A percentile compares a stretch with the other conserved stretches of the same genome.
These are phyloP conservation scores for Monomorium pharaonis DNA, from an alignment of 1,140 invertebrate species.

Conservation along the genomic window DNA sequence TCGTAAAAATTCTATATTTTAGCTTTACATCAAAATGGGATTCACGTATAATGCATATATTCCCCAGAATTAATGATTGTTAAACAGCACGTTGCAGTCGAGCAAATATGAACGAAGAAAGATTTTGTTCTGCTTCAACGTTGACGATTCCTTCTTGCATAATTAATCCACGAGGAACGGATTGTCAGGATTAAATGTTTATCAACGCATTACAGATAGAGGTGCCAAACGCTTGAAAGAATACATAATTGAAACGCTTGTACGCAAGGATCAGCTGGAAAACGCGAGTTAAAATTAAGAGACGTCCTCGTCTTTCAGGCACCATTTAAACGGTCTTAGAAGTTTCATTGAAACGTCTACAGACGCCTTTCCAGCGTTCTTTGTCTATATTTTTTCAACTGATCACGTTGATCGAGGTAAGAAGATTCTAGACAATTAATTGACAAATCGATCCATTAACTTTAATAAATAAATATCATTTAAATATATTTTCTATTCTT, in stretches of 20 bases:
- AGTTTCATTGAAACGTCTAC: background rate
- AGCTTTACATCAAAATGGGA: background rate
- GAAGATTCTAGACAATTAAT: constrained; percentile 36
- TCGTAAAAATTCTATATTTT: background rate
- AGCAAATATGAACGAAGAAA: background rate
- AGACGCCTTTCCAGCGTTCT: background rate
- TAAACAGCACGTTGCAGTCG: background rate
- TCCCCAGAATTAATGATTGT: background rate
- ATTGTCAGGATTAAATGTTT: background rate
- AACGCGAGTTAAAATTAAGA: background rate
- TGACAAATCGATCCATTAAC: constrained; percentile 13
- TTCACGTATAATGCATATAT: background rate
- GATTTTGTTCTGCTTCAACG: background rate
- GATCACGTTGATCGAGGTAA: constrained; percentile 8
- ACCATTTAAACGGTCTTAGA: background rate
- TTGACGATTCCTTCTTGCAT: background rate
- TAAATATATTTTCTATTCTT: background rate
- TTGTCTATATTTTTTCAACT: background rate
- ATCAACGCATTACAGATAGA: background rate
- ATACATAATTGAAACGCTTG: background rate
- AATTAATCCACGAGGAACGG: background rate
- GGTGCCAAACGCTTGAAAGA: background rate
- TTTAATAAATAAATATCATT: constrained; percentile 26
- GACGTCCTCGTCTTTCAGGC: background rate
- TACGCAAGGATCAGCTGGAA: background rate